A percentile compares a stretch with the other conserved stretches of the same genome.
Conservation (phyloP, 2,113 vertebrate species). For the Arizona elegans region DNA sequence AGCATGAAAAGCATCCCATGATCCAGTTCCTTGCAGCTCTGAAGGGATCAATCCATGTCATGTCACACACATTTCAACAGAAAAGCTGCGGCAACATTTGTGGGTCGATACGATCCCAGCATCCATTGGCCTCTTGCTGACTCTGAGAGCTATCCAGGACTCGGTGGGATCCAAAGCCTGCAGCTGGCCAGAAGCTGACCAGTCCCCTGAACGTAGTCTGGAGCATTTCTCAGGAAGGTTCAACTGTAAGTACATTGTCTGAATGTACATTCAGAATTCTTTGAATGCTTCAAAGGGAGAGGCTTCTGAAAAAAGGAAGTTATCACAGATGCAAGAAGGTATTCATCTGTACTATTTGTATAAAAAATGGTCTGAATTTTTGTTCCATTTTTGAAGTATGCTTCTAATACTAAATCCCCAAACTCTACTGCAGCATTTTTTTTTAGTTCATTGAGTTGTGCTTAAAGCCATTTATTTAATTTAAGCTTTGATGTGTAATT, state of each 20-base stretch:
- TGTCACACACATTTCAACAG: conserved; percentile 2
- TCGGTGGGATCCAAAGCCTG: background rate
- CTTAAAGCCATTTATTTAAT: background rate
- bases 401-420: background rate
- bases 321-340: background rate
- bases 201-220: background rate
- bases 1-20: background rate
- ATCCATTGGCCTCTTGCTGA: background rate
- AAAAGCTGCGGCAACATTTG: conserved; percentile 17
- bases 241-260: conserved; percentile 26
- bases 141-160: background rate
- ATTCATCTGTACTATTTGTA: background rate
- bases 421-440: background rate
- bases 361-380: background rate
- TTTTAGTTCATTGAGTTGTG: background rate
- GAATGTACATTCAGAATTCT: too few relatives aligned
- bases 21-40: conserved; percentile 28
- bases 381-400: background rate
- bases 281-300: background rate
- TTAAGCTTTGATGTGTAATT: background rate
- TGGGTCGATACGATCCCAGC: conserved; percentile 25
- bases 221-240: accelerated
- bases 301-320: background rate
- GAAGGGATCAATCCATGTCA: conserved; percentile 32
- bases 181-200: background rate